Base-by-base conservation (phyloP, 2,888 invertebrate species). In the Dioctria rufipes region DNA sequence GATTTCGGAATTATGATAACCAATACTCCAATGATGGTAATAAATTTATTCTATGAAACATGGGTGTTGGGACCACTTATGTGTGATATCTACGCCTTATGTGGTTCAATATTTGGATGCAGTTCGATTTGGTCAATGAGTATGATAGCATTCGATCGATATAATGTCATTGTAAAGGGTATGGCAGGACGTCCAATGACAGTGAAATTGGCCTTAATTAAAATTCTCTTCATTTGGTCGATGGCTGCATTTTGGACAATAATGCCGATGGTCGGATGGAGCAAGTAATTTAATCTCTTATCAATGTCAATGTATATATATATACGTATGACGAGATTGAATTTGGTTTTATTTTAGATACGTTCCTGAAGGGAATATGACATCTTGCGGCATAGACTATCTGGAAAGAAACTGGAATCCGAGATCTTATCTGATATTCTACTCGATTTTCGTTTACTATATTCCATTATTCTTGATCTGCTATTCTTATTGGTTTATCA, bases 61-160 rank as follows among this genome's bases (percentile, higher is more conserved):
- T 92, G 92, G 92, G 89, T 91, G n/a, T 88, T 92, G 81, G 92
- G 92, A 86, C 89, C 91, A 2, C 83, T 91, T 65, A 90, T 91
- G 88, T 93, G 92, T 84, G 91, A 92, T 83, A 86, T 92, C 43
- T 92, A 93, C 84, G 92, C 91, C 5, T 88, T 92, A 86, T 88
- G 90, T 81, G 92, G 92, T 3, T 92, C 91, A 0, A 91, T 97
- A 81, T 96, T 95, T 86, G 98, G 98, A 82, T 95, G 96, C 87
- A 92, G 92, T 85, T 97, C 97, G 81, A 98, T 98, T 86, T 97
- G 96, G 95, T 94, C 96, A 46, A 96, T 98, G 95, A 94, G 95
- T 13, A 93, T 95, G 93, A 97, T 98, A 85, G 95, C 97, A 80
- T 92, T 96, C 86, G 98, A 98, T 88, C 92, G 98, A 85, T 98